These are phyloP conservation scores for Champsocephalus gunnari DNA, from an alignment of 2,797 vertebrate species.

Conservation along the genomic window DNA sequence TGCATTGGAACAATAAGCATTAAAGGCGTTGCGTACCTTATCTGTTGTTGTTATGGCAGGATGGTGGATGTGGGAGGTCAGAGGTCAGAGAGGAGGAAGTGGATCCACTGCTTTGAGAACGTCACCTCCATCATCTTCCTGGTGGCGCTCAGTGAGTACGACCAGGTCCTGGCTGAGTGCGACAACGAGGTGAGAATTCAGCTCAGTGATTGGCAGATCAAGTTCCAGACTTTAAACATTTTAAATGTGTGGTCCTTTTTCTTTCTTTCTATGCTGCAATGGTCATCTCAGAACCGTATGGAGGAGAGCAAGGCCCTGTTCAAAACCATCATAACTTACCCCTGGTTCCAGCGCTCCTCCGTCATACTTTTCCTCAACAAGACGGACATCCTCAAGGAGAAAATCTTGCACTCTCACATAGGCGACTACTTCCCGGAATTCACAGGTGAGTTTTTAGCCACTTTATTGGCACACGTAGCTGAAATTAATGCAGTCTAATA, in stretches of 20 bases:
- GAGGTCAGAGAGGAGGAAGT: constrained; percentile 93
- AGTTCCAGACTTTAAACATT: background rate
- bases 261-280: background rate
- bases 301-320: constrained; percentile 95
- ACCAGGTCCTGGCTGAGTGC: constrained; percentile 92
- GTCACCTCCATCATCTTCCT: constrained; percentile 96
- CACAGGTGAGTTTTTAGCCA: constrained; percentile 78
- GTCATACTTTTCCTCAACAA: constrained; percentile 95
- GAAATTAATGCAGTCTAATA: background rate
- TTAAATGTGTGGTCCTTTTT: fast-evolving
- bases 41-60: constrained; percentile 59
- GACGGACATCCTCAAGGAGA: constrained; percentile 93
- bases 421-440: constrained; percentile 92
- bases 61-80: constrained; percentile 96
- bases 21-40: fast-evolving
- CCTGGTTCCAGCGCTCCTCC: constrained; percentile 92
- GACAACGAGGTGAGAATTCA: constrained; percentile 88
- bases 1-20: background rate
- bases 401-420: constrained; percentile 90
- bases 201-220: background rate
- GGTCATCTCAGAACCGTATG: constrained; percentile 89
- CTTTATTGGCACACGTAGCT: background rate
- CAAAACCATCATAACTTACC: constrained; percentile 93
- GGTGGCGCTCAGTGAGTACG: constrained; percentile 94
- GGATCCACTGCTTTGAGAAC: constrained; percentile 96